Conservation (phyloP, 2,113 vertebrate genomes). For the Pseudois nayaur region DNA sequence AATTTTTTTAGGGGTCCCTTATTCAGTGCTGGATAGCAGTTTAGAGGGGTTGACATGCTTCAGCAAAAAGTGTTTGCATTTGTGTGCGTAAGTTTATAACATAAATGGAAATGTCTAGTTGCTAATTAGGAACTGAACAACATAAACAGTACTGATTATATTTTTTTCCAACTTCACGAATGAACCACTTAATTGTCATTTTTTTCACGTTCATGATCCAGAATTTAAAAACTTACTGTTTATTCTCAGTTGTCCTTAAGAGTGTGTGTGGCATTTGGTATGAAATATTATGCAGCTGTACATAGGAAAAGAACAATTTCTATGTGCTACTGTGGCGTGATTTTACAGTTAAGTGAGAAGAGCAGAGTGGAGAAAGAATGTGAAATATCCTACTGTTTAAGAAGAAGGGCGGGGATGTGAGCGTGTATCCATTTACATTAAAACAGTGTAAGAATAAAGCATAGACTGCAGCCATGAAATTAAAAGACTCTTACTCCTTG, state of each 20-base stretch:
- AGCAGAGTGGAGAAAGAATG: not conserved
- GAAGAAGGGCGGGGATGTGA: not conserved
- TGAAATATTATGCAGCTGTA: not conserved
- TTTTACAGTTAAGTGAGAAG: not conserved
- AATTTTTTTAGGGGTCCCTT: not conserved
- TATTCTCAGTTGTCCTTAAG: not conserved
- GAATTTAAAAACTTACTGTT: not conserved
- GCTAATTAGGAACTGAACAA: not conserved
- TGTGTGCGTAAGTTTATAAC: not conserved
- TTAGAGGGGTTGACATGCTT: not conserved
- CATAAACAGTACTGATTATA: not conserved
- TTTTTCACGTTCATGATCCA: not conserved
- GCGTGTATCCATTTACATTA: not conserved
- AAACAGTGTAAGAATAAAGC: not conserved
- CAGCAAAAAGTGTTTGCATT: not conserved
- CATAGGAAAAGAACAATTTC: not conserved
- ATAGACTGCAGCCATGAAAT: not conserved
- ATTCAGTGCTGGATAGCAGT: not conserved
- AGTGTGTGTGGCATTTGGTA: not conserved
- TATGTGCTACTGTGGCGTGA: not conserved
- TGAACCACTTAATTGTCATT: not conserved
- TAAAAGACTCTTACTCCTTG: no score
- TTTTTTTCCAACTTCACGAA: not conserved
- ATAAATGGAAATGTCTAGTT: not conserved
- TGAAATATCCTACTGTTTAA: not conserved